Percentiles rank a stretch among this genome's conserved stretches.
Conservation (phyloP, 2,888 invertebrate species). For the Lutraria lutraria region DNA sequence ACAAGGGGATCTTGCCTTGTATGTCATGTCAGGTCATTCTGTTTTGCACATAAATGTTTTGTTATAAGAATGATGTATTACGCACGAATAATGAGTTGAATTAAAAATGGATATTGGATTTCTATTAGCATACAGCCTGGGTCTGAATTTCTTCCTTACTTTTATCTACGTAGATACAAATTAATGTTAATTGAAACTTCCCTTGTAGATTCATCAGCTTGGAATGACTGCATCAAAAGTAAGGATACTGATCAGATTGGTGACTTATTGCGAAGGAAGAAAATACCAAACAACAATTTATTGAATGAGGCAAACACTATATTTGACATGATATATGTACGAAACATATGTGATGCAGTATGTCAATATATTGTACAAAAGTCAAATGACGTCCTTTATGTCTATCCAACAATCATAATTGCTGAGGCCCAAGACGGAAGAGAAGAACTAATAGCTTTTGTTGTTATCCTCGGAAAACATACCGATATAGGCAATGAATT, state of each 20-base stretch:
- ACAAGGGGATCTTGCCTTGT: no score
- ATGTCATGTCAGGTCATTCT: no score
- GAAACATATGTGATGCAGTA: background rate
- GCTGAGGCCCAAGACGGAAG: background rate
- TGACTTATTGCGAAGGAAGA: background rate
- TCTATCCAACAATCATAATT: background rate
- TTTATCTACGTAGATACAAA: no score
- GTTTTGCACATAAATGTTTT: no score
- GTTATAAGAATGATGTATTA: no score
- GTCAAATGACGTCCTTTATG: background rate
- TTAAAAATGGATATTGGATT: no score
- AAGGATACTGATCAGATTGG: background rate
- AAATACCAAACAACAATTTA: background rate
- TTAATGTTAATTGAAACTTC: no score
- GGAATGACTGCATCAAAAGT: background rate
- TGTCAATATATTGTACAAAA: background rate
- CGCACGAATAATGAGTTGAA: no score
- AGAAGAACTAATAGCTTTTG: background rate
- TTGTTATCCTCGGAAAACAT: background rate
- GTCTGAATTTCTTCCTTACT: no score
- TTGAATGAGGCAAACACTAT: background rate
- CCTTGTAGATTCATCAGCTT: background rate
- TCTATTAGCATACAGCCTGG: no score
- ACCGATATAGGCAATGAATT: background rate
- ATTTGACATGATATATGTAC: background rate